Evolutionary conservation across 2,113 vertebrate species (phyloP).

Genomic region (Monopterus albus): DNA sequence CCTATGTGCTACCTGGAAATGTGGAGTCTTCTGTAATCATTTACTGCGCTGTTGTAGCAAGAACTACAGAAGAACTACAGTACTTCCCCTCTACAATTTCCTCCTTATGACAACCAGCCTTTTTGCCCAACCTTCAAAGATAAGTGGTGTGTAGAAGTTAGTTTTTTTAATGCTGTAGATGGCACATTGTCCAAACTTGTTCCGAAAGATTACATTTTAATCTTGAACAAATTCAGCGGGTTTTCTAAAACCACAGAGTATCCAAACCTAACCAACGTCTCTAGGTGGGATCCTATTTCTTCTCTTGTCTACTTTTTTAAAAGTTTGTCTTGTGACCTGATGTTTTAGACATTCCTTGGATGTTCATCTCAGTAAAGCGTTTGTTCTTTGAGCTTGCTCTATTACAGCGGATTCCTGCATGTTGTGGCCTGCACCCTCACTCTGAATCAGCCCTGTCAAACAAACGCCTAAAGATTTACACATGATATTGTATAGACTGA

Average conservation of each 20-base stretch:
- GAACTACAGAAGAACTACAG: not conserved
- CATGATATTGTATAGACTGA: not conserved
- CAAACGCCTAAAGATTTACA: slow-evolving; percentile 14
- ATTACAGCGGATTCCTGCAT: slow-evolving; percentile 44
- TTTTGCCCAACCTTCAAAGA: slow-evolving; percentile 2
- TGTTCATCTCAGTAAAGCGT: not conserved
- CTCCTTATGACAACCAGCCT: not conserved
- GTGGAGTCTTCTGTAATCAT: not conserved
- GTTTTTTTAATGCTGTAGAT: not conserved
- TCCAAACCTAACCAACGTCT: not conserved
- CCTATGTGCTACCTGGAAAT: slow-evolving; percentile 1
- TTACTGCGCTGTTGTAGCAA: not conserved
- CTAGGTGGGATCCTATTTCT: no score
- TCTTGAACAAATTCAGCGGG: not conserved
- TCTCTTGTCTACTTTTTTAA: no score
- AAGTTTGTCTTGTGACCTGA: no score
- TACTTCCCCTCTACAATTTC: slow-evolving; percentile 21
- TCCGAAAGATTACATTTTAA: not conserved
- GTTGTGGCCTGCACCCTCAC: slow-evolving; percentile 55
- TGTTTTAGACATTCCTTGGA: no score
- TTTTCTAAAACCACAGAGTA: not conserved
- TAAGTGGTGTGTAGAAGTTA: not conserved
- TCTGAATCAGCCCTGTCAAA: slow-evolving; percentile 56
- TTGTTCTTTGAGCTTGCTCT: not conserved
- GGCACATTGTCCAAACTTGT: not conserved